Evolutionary conservation across 2,797 vertebrate species (phyloP), one percentile per base, ranked within the genome.

Genomic region (Miichthys miiuy): DNA sequence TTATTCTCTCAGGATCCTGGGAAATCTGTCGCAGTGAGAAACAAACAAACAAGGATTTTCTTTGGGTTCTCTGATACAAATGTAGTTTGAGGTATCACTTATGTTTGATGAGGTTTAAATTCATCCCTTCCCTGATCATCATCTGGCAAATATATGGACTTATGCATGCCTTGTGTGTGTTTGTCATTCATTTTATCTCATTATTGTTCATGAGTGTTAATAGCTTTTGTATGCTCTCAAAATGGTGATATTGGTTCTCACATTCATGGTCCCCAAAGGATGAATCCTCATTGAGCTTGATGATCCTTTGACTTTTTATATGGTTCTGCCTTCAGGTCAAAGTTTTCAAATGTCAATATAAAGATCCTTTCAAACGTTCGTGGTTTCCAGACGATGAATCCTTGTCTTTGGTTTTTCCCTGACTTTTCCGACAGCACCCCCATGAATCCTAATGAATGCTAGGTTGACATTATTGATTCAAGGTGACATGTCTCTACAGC

Each of bases 1-100:
- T 65, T 64, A 67, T 65, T 77, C 75, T 77, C 69, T 23, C 11
- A 41, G 60, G 73, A 68, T 13, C 4, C 20, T 3, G 10, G 14
- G 25, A 56, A 61, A 68, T 20, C 3, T 55, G 25, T 44, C 46
- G 21, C 56, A 30, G 52, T 57, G 18, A 56, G 48, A 11, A 51
- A 58, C 47, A 84, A 55, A 72, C 63, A 34, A 30, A 54, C 8
- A 11, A 4, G 13, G 16, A 61, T 56, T 60, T 50, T 58, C 3
- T 61, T 63, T 48, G 16, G 16, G 11, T 60, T 64, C 13, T 47
- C 16, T 3, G 2, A 42, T 25, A 21, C 7, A 54, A 50, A 58
- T 69, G 17, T 20, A n/a, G 17, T 18, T 17, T 30, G 27, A 69
- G 21, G 27, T 56, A 9, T 21, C 12, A 14, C 34, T 46, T 21